Percentiles rank a stretch among this genome's conserved stretches.
These are phyloP conservation scores for Matsumurasca onukii DNA, from an alignment of 1,140 invertebrate genomes.

Conservation along the genomic window DNA sequence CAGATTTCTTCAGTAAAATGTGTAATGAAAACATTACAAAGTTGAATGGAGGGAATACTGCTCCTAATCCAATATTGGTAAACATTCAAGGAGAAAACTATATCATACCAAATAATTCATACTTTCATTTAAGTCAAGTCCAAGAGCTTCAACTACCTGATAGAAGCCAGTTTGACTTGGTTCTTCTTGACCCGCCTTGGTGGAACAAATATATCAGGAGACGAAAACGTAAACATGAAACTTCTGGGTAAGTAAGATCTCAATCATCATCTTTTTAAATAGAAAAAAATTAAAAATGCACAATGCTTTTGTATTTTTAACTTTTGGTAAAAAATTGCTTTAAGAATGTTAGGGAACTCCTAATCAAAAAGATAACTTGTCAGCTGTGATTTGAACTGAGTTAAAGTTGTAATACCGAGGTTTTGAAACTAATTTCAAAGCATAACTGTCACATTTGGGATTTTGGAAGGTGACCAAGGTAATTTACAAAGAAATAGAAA, in stretches of 20 bases:
- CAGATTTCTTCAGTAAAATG: conserved; percentile 6
- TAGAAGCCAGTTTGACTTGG: conserved; percentile 66
- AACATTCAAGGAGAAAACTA: conserved; percentile 30
- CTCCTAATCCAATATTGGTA: conserved; percentile 21
- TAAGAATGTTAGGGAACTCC: no score
- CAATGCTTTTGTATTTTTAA: no score
- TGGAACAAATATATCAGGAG: conserved; percentile 89
- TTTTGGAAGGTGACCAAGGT: no score
- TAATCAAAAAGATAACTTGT: no score
- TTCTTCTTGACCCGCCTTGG: conserved; percentile 92
- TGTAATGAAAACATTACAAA: neutral
- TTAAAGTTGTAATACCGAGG: no score
- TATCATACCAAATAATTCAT: conserved; percentile 50
- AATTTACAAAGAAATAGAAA: no score
- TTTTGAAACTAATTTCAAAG: no score
- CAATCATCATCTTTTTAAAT: no score
- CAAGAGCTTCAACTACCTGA: conserved; percentile 46
- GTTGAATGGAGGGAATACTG: conserved; percentile 32
- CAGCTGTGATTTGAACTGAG: no score
- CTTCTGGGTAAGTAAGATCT: conserved; percentile 55
- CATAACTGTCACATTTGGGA: no score
- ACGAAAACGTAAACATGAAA: conserved; percentile 61
- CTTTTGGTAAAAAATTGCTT: no score
- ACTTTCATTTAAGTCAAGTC: conserved; percentile 54
- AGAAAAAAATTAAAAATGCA: no score